These are phyloP conservation scores for Coendou prehensilis DNA, from an alignment of 2,797 vertebrate genomes.

Conservation along the genomic window DNA sequence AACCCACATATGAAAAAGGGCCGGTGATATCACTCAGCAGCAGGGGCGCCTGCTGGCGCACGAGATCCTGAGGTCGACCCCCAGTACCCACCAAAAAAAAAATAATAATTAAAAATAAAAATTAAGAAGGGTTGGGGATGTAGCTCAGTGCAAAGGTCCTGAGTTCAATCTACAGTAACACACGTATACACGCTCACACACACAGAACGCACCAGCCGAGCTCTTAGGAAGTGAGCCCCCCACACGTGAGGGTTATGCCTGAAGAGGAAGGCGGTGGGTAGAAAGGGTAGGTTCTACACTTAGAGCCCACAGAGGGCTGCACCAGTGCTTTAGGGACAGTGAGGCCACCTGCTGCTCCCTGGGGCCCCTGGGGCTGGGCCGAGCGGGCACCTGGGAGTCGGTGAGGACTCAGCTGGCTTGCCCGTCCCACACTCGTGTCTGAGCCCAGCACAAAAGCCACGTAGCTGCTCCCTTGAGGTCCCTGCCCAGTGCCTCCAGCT, in stretches of 20 bases:
- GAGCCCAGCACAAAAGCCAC: background rate
- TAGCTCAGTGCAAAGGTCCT: background rate
- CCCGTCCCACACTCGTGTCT: background rate
- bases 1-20: no score
- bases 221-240: background rate
- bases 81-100: no score
- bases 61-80: no score
- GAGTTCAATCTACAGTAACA: background rate
- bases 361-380: background rate
- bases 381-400: background rate
- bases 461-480: no score
- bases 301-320: background rate
- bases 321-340: background rate
- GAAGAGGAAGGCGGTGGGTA: background rate
- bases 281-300: background rate
- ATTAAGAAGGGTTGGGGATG: background rate
- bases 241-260: no score
- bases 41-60: no score
- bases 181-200: background rate
- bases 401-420: no score
- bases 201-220: background rate
- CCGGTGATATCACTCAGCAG: no score
- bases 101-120: background rate
- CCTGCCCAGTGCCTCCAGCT: no score
- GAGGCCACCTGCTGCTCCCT: background rate